A percentile compares a stretch with the other conserved stretches of the same genome.
phyloP scores from a whole-genome alignment of 1,140 invertebrate genomes.

The Drosophila nikananu region DNA sequence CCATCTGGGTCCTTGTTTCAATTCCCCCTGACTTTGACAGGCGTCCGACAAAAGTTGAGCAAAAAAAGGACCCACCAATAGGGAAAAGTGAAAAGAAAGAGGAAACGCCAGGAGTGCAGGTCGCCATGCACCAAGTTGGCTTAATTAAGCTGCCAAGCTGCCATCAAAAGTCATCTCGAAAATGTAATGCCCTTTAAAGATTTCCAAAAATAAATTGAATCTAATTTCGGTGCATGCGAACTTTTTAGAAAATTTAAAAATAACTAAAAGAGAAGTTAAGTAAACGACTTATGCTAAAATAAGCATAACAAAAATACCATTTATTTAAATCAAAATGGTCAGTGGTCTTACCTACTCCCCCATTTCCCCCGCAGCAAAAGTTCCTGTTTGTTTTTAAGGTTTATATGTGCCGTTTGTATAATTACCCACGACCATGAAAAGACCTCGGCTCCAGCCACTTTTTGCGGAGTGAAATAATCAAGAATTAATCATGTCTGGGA shows the following conservation, averaged over 20 bases:
- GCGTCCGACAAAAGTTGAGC: conserved; percentile 47
- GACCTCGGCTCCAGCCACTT: conserved; percentile 5
- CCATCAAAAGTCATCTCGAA: conserved; percentile 7
- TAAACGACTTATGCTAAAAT: background rate
- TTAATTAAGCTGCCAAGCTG: conserved; percentile 40
- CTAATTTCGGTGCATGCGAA: background rate
- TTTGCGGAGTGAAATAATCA: conserved; percentile 57
- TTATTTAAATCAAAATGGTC: no score
- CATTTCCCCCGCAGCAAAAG: background rate
- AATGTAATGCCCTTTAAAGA: conserved; percentile 33
- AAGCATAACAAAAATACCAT: background rate
- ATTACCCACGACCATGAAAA: conserved; percentile 5
- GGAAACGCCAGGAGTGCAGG: conserved; percentile 35
- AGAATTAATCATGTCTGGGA: conserved; percentile 63
- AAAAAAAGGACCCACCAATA: conserved; percentile 21
- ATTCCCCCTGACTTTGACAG: conserved; percentile 48
- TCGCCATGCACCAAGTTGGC: conserved; percentile 34
- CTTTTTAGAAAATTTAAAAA: background rate
- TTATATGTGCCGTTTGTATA: background rate
- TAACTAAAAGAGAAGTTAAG: background rate
- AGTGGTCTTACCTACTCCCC: no score
- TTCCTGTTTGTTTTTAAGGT: conserved; percentile 14
- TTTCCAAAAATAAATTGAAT: background rate
- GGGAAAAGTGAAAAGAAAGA: conserved; percentile 12
- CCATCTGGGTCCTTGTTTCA: conserved; percentile 52